Evolutionary conservation across 2,797 vertebrate species (phyloP), one percentile per base, ranked within the genome.

Genomic region (Acridotheres tristis): DNA sequence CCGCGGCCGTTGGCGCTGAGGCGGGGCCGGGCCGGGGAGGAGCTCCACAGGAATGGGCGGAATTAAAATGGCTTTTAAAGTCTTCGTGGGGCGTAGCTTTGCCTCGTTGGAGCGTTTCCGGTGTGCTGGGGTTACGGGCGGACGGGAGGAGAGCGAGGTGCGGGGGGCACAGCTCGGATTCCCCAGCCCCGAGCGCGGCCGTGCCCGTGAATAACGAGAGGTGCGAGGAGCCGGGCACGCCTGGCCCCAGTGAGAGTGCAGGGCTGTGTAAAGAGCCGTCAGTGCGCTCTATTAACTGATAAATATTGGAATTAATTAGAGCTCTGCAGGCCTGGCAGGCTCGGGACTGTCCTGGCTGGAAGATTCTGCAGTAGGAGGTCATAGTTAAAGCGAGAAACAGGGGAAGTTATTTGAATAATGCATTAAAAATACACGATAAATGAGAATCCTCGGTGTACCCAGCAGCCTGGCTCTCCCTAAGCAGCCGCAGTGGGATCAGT

Each of bases 61-160:
- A 29, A 30, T 27, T 17, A 16, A 11, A 36, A 36, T 36, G 36
- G 36, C 36, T 36, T 36, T 17, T 51, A 11, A 51, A 51, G 18
- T 4, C 7, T 7, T 29, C 16, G 8, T 20, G 3, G 4, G 8
- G 3, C 2, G 11, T 2, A 1, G 5, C 2, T 1, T 5, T 3
- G 1, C 4, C 1, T 9, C 0, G 1, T 5, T 3, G 34, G 12
- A 3, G 6, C 2, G 0, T 12, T 29, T 5, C 5, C 3, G 13
- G 16, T 0, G 13, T 4, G 5, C 4, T 3, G 7, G 16, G 2
- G 16, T 13, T 3, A 3, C 7, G 3, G 15, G 10, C 16, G 10
- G 10, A 10, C 4, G 3, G 25, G 25, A 8, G 47, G 47, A 25
- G 47, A 26, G 23, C 0, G 40, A 40, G 15, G 14, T 51, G 50